A percentile compares a stretch with the other conserved stretches of the same genome.
Evolutionary conservation across 2,113 vertebrate genomes (phyloP).

Genomic region (Struthio camelus): DNA sequence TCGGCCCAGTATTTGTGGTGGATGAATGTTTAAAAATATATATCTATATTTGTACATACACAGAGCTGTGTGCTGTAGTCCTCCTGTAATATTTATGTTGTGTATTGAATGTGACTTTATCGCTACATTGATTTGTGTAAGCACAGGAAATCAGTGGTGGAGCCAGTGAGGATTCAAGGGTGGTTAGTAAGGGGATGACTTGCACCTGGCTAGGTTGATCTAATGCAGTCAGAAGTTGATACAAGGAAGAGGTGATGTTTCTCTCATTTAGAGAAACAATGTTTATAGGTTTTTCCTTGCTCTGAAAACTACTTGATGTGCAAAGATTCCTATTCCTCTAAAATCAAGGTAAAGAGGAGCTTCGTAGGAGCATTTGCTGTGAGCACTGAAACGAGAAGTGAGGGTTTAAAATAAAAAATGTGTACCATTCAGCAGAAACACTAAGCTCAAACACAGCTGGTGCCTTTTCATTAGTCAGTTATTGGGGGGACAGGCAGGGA

Average conservation of each 20-base stretch:
- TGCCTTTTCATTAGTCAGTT: slow-evolving; percentile 2
- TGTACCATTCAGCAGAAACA: background rate
- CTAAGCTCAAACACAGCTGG: background rate
- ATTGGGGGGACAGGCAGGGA: background rate
- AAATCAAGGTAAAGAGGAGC: background rate
- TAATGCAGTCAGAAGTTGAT: slow-evolving; percentile 17
- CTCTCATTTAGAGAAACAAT: background rate
- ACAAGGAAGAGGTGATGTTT: background rate
- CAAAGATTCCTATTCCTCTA: background rate
- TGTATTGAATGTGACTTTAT: slow-evolving; percentile 78
- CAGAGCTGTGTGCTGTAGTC: slow-evolving; percentile 67
- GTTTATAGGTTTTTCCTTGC: background rate
- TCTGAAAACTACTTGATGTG: background rate
- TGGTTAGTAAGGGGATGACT: background rate
- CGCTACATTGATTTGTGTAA: slow-evolving; percentile 75
- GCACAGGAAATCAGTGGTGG: slow-evolving; percentile 63
- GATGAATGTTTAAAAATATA: slow-evolving; percentile 61
- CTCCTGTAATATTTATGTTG: slow-evolving; percentile 68
- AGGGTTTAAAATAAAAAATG: background rate
- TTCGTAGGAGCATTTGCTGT: background rate
- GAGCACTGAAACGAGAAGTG: background rate
- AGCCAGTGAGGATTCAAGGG: slow-evolving; percentile 12
- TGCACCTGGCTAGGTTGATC: slow-evolving; percentile 20
- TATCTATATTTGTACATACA: slow-evolving; percentile 12
- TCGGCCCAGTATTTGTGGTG: slow-evolving; percentile 62